These are phyloP conservation scores for Parnassius mnemosyne DNA, from an alignment of 2,888 invertebrate species.

Conservation along the genomic window DNA sequence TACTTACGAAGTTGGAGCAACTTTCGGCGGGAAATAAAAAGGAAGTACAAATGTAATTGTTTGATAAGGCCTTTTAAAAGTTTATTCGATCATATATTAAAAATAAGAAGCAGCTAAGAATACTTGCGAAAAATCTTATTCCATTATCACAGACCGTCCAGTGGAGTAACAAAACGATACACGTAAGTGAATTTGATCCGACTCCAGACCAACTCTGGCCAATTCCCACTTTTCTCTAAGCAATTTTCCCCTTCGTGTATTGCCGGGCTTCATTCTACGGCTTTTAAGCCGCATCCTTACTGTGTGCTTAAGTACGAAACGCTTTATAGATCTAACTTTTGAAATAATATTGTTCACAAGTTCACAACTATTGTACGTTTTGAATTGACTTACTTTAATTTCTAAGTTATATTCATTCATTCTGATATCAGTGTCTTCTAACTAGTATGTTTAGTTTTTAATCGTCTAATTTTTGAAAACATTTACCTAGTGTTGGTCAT, in stretches of 20 bases:
- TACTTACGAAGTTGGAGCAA: too few species aligned
- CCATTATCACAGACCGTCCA: constrained; percentile 15
- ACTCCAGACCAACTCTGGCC: constrained; percentile 29
- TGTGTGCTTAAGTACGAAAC: not conserved
- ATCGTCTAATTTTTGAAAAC: too few species aligned
- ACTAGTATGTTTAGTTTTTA: too few species aligned
- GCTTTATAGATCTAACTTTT: not conserved
- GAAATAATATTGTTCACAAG: too few species aligned
- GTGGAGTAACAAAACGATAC: constrained; percentile 20
- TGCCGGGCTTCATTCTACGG: constrained; percentile 28
- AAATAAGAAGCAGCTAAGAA: not conserved
- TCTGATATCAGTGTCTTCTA: too few species aligned
- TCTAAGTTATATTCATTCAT: too few species aligned
- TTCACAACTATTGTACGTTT: too few species aligned
- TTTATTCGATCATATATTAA: not conserved
- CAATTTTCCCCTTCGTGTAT: constrained; percentile 34
- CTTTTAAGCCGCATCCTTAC: constrained; percentile 7
- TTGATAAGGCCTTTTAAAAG: too few species aligned
- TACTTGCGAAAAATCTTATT: constrained; percentile 9
- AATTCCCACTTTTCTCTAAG: constrained; percentile 40
- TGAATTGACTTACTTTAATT: too few species aligned
- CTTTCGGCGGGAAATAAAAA: too few species aligned
- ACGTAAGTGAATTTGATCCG: constrained; percentile 33
- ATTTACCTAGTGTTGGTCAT: too few species aligned
- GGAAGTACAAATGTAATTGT: too few species aligned